Evolutionary conservation across 2,888 invertebrate genomes (phyloP), one percentile per base, ranked within the genome.

Genomic region (Aspidiotus destructor): DNA sequence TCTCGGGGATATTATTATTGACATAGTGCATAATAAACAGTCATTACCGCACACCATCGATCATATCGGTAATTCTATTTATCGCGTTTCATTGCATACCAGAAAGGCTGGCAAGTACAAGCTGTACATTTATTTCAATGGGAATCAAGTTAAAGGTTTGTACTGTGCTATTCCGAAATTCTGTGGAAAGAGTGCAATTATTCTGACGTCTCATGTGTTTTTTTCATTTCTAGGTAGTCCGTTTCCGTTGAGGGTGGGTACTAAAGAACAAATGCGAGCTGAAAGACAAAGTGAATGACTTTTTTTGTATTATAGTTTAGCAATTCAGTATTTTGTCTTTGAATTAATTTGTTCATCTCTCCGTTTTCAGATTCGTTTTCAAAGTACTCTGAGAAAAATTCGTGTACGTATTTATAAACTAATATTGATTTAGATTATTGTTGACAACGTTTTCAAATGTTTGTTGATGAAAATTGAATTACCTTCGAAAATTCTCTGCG

Each of bases 61-160:
- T 75, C 87, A 86, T 77, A 83, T 91, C 8, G 88, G 89, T 17
- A 83, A 82, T 72, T 86, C 85, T 8, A 73, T 78, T 15, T 81
- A 79, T 74, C 77, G 77, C 71, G 80, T 82, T 48, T 80, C 79
- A 70, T 83, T 82, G 75, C 80, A 80, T 17, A 84, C 84, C 6
- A 77, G 79, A 62, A 80, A 81, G 54, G 79, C 82, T 42, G 84
- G 84, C 41, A 80, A 81, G 72, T 83, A 84, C 68, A 79, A 86
- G 80, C 84, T 94, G 53, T 94, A 95, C 77, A 86, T 96, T 42
- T 94, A 92, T 76, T 97, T 95, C 79, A 96, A 96, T 77, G 95
- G 94, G 10, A 87, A 88, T 76, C 90, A 91, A 75, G 85, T 89
- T n/a, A 75, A 75, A 75, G 75, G 75, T 74, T 63, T 65, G 69